phyloP scores from a whole-genome alignment of 2,888 invertebrate species.

The Euplagia quadripunctaria region DNA sequence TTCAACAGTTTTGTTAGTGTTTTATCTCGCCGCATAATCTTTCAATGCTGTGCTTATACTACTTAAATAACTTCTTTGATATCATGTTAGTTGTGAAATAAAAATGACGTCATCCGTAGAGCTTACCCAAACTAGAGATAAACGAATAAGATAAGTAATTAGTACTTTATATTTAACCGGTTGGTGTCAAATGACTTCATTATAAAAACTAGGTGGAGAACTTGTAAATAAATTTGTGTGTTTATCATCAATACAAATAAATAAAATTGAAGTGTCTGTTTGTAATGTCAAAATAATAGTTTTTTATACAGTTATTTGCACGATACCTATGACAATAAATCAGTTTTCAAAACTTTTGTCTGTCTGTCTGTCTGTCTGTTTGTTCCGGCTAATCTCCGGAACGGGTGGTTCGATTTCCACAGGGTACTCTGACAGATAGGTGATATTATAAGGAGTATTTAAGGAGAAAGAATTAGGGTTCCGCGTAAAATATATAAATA shows the following conservation, averaged over 20 bases:
- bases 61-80: constrained; percentile 31
- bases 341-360: no score
- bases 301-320: no score
- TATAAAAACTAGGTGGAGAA: constrained; percentile 35
- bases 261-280: no score
- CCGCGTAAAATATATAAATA: no score
- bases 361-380: no score
- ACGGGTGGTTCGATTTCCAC: no score
- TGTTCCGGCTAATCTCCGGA: no score
- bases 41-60: constrained; percentile 23
- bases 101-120: constrained; percentile 46
- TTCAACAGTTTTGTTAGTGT: not conserved
- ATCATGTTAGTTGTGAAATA: constrained; percentile 45
- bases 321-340: no score
- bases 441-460: no score
- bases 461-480: no score
- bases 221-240: constrained; percentile 39
- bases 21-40: constrained; percentile 22
- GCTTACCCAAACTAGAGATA: constrained; percentile 47
- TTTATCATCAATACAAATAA: constrained; percentile 22
- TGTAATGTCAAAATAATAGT: no score
- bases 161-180: constrained; percentile 45
- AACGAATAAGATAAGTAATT: constrained; percentile 54
- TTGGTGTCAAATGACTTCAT: constrained; percentile 47
- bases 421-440: no score